Evolutionary conservation across 2,797 vertebrate genomes (phyloP), one percentile per base, ranked within the genome.

Genomic region (Sebastes elongatus): DNA sequence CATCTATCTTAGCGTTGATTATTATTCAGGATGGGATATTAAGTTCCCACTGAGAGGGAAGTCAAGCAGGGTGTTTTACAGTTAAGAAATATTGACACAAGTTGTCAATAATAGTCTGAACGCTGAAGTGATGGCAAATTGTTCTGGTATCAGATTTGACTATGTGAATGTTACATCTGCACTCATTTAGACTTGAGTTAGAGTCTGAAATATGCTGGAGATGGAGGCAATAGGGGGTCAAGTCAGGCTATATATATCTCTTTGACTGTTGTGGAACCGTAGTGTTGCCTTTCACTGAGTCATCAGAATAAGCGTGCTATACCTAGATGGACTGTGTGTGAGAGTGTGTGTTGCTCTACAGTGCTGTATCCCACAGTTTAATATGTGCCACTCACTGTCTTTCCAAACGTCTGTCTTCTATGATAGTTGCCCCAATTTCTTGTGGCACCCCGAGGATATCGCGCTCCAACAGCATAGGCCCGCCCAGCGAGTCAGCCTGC

Each of bases 401-500:
- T 14, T 71, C 27, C 6, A 52, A 82, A 67, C 28, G 6, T 78
- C 11, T 77, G 7, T 86, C 10, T 76, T 73, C 38, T 56, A 2
- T 83, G 10, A 86, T 88, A 99, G 98, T 98, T 94, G 91, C 95
- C 74, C 96, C 96, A 28, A 96, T 96, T 90, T 91, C 95, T 5
- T 94, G 84, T 16, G 97, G 97, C 84, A 95, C 96, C 85, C 91
- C 97, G 73, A 97, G 97, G 94, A 99, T 99, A 94, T 97, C 97
- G 9, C 98, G 99, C 82, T 99, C 98, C 86, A 99, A 98, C 96
- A 99, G 99, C 96, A 99, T 98, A 69, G 94, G 94, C 28, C 98
- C 99, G 57, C 96, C 97, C 80, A 96, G 96, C 64, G 99, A 99
- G 77, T 94, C 97, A 20, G 94, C 96, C 89, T 97, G 97, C 32